Evolutionary conservation across 2,797 vertebrate species (phyloP).

Genomic region (Salarias fasciatus): DNA sequence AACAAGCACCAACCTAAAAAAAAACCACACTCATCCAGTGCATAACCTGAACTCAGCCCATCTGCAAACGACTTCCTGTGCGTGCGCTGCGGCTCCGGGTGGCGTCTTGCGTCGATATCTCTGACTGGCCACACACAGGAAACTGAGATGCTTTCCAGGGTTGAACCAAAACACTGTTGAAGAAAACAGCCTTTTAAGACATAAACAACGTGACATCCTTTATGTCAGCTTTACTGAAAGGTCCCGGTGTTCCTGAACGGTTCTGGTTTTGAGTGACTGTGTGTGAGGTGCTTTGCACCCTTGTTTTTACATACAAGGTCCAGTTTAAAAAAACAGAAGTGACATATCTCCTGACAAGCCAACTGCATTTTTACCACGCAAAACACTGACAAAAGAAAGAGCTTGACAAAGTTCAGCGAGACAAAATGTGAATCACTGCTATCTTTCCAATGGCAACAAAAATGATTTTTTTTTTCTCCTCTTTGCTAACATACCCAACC

Average conservation of each 20-base stretch:
- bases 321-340: conserved; percentile 23
- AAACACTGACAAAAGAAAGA: not conserved
- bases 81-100: conserved; percentile 18
- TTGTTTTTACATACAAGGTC: too few relatives aligned
- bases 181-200: conserved; percentile 35
- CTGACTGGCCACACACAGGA: conserved; percentile 55
- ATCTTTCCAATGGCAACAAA: too few relatives aligned
- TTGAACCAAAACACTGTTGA: conserved; percentile 38
- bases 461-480: not conserved
- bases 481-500: conserved; percentile 8
- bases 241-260: too few relatives aligned
- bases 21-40: not conserved
- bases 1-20: conserved; percentile 20
- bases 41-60: conserved; percentile 24
- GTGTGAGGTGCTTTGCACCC: too few relatives aligned
- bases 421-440: not conserved
- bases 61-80: conserved; percentile 52
- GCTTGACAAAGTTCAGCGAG: conserved; percentile 1
- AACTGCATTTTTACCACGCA: conserved; percentile 4
- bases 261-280: too few relatives aligned
- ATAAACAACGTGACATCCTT: conserved; percentile 41
- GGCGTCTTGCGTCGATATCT: conserved; percentile 41
- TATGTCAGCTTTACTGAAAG: conserved; percentile 32
- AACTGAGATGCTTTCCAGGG: conserved; percentile 57
- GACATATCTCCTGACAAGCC: conserved; percentile 6